Conservation (phyloP, 2,113 vertebrate genomes). For the Carassius gibelio region DNA sequence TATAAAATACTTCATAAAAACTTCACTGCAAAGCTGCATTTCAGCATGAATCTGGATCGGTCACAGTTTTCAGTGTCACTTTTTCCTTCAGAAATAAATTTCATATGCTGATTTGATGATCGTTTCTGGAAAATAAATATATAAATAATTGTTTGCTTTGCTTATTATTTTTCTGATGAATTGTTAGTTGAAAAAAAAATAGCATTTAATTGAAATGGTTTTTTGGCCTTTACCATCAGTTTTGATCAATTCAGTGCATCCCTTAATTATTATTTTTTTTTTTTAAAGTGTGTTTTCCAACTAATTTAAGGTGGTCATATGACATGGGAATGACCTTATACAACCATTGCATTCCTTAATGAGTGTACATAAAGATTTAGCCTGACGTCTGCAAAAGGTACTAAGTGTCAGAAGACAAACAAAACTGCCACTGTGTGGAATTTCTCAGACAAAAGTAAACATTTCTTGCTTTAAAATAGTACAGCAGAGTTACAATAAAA, state of each 20-base stretch:
- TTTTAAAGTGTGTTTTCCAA: background rate
- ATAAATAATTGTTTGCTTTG: no score
- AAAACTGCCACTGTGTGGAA: background rate
- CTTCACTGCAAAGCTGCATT: background rate
- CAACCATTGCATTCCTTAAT: background rate
- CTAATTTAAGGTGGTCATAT: background rate
- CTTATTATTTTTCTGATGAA: background rate
- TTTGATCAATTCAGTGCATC: background rate
- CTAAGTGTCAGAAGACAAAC: constrained; percentile 35
- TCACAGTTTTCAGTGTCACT: no score
- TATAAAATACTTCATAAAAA: background rate
- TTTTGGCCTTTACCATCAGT: background rate
- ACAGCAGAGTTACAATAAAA: background rate
- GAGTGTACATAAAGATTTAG: no score
- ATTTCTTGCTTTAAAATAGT: background rate
- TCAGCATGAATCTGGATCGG: background rate
- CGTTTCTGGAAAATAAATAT: background rate
- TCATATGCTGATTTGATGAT: no score
- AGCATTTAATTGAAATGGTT: no score
- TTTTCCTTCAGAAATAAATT: no score
- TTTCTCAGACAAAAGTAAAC: constrained; percentile 1
- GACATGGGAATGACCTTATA: background rate
- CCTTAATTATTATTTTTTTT: no score
- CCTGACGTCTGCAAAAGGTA: background rate
- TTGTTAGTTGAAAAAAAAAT: no score